A percentile compares a stretch with the other conserved stretches of the same genome.
phyloP scores from a whole-genome alignment of 1,140 invertebrate species.

The Caerostris extrusa region DNA sequence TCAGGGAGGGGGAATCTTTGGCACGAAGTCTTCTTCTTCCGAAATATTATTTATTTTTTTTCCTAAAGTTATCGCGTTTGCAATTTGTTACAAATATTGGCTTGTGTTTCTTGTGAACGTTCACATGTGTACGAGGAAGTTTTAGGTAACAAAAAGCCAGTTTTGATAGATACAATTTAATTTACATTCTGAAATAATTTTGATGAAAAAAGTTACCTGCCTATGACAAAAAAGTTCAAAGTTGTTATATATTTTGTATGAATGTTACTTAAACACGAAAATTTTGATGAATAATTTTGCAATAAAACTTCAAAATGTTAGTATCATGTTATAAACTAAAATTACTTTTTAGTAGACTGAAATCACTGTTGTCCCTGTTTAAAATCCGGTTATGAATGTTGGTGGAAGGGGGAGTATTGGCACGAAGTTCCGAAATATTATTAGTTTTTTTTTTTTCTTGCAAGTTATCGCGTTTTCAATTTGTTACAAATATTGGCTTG shows the following conservation, averaged over 20 bases:
- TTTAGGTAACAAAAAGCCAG: too few relatives aligned
- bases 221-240: too few relatives aligned
- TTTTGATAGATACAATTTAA: too few relatives aligned
- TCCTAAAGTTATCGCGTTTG: background rate
- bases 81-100: too few relatives aligned
- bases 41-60: background rate
- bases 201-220: too few relatives aligned
- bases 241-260: too few relatives aligned
- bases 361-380: background rate
- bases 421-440: background rate
- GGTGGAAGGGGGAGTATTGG: background rate
- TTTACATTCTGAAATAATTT: too few relatives aligned
- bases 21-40: background rate
- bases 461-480: background rate
- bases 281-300: too few relatives aligned
- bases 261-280: too few relatives aligned
- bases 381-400: background rate
- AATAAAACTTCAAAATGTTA: too few relatives aligned
- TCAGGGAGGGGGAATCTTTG: background rate
- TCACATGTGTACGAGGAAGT: too few relatives aligned
- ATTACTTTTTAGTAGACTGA: background rate
- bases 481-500: slow-evolving; percentile 30
- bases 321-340: too few relatives aligned
- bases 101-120: background rate
- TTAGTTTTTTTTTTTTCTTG: background rate